These are phyloP conservation scores for Chaetorhynchus papuensis DNA, from an alignment of 2,113 vertebrate species.

Conservation along the genomic window DNA sequence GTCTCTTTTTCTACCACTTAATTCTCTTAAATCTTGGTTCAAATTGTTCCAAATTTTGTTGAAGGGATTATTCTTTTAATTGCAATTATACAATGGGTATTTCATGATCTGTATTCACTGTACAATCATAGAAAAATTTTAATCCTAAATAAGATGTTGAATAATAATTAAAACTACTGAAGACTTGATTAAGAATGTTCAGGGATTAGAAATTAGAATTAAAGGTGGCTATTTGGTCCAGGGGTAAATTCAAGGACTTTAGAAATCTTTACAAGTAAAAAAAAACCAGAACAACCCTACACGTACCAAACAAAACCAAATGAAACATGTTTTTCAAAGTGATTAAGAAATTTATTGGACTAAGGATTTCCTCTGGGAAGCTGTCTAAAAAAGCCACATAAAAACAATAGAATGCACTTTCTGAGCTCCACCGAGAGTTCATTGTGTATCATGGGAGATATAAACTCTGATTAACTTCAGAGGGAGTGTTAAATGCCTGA, in stretches of 20 bases:
- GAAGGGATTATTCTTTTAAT: conserved; percentile 69
- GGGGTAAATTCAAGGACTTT: conserved; percentile 55
- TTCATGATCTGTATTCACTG: conserved; percentile 62
- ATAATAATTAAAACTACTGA: conserved; percentile 76
- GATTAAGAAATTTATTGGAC: conserved; percentile 12
- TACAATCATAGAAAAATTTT: conserved; percentile 64
- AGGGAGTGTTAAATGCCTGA: not conserved
- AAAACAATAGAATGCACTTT: not conserved
- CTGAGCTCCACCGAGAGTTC: not conserved
- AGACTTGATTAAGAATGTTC: conserved; percentile 66
- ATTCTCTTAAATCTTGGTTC: conserved; percentile 58
- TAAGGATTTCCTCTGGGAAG: not conserved
- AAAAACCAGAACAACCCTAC: not conserved
- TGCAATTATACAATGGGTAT: conserved; percentile 52
- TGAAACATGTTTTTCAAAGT: conserved; percentile 14
- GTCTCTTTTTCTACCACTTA: conserved; percentile 56
- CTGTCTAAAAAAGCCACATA: not conserved
- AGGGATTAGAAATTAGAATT: conserved; percentile 66
- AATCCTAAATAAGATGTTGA: conserved; percentile 75
- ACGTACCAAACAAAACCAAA: not conserved
- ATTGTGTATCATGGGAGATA: not conserved
- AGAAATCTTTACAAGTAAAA: not conserved
- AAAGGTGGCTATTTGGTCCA: conserved; percentile 36
- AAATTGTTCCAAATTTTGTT: conserved; percentile 63
- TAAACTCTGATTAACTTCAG: not conserved